These are phyloP conservation scores for Xestia c-nigrum DNA, from an alignment of 2,888 invertebrate genomes.

Conservation along the genomic window DNA sequence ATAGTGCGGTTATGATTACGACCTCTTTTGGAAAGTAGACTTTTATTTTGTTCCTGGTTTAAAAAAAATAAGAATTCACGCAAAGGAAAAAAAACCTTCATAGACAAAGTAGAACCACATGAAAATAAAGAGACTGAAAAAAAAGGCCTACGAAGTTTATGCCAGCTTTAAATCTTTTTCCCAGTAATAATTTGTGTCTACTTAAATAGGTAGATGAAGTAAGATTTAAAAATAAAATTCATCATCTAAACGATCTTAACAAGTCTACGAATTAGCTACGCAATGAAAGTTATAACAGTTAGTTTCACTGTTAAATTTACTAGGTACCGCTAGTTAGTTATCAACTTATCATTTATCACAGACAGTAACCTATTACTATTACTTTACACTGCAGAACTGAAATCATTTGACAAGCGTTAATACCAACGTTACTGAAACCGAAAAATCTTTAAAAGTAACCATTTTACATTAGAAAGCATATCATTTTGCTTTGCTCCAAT, in stretches of 20 bases:
- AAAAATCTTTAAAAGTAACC: constrained; percentile 53
- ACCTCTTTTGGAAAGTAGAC: constrained; percentile 26
- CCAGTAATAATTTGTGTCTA: not conserved
- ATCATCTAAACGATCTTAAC: constrained; percentile 8
- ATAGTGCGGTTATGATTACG: constrained; percentile 27
- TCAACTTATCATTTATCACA: not conserved
- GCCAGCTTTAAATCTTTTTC: not conserved
- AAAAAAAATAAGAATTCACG: too few species aligned
- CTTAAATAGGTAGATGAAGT: not conserved
- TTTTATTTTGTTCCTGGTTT: constrained; percentile 11
- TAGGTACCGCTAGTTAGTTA: constrained; percentile 22
- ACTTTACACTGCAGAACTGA: constrained; percentile 28
- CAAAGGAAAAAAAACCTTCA: not conserved
- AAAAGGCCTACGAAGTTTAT: not conserved
- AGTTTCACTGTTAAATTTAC: constrained; percentile 22
- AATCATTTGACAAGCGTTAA: constrained; percentile 17
- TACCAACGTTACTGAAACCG: constrained; percentile 46
- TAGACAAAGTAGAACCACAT: not conserved
- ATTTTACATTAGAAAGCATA: constrained; percentile 83
- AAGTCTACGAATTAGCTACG: not conserved
- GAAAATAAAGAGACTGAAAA: not conserved
- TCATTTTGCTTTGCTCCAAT: constrained; percentile 84
- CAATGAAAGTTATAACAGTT: constrained; percentile 25
- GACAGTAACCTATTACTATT: constrained; percentile 3
- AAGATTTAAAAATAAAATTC: not conserved